Conservation (phyloP, 2,888 invertebrate genomes). For the Aphidoletes aphidimyza region DNA sequence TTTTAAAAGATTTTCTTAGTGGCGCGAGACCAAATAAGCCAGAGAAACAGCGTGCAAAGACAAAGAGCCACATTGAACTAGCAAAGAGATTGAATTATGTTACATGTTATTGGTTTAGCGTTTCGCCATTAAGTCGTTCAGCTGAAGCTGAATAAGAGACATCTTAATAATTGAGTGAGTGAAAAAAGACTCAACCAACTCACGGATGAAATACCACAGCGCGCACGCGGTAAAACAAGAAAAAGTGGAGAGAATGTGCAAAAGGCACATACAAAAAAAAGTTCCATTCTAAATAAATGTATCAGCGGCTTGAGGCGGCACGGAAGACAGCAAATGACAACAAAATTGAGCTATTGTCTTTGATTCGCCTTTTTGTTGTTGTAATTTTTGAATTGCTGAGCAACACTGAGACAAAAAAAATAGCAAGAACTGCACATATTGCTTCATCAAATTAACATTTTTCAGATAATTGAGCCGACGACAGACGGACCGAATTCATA, state of each 20-base stretch:
- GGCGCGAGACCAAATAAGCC: not conserved
- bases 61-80: slow-evolving; percentile 28
- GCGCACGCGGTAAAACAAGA: not conserved
- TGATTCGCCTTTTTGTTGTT: too few species aligned
- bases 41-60: not conserved
- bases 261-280: not conserved
- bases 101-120: slow-evolving; percentile 54
- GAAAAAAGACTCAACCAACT: not conserved
- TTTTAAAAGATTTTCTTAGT: slow-evolving; percentile 1
- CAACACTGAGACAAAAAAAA: not conserved
- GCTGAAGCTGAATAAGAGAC: slow-evolving; percentile 15
- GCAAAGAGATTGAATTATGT: slow-evolving; percentile 52
- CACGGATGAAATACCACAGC: slow-evolving; percentile 39
- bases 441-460: slow-evolving; percentile 32
- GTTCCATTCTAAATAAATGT: not conserved
- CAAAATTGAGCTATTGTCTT: slow-evolving; percentile 43
- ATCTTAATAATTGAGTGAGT: slow-evolving; percentile 34
- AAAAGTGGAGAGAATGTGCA: not conserved
- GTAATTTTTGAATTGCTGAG: too few species aligned
- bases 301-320: not conserved
- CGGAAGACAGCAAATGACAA: slow-evolving; percentile 44
- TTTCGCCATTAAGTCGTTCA: not conserved
- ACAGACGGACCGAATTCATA: slow-evolving; percentile 33
- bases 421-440: not conserved
- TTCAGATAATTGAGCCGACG: slow-evolving; percentile 31